These are phyloP conservation scores for Allobates femoralis DNA, from an alignment of 2,797 vertebrate species.

Conservation along the genomic window DNA sequence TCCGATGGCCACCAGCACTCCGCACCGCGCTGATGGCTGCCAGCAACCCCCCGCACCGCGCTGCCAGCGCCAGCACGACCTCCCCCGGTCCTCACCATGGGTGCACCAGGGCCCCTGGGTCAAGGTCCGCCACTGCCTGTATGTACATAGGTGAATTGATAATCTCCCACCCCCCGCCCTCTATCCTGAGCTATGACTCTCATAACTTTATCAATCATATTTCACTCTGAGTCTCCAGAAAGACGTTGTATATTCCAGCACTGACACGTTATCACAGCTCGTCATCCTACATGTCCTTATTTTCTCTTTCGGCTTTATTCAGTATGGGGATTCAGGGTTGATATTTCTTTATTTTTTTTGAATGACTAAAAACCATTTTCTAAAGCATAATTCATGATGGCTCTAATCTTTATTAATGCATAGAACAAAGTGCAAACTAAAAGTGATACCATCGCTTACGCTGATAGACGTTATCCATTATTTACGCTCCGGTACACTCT, in stretches of 20 bases:
- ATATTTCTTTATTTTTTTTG: neutral
- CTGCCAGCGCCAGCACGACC: too few species aligned
- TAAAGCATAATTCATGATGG: slow-evolving; percentile 37
- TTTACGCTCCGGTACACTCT: slow-evolving; percentile 37
- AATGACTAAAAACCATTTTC: slow-evolving; percentile 46
- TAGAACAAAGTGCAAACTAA: slow-evolving; percentile 54
- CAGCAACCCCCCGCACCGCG: too few species aligned
- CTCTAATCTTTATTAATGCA: slow-evolving; percentile 55
- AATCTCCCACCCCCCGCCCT: neutral
- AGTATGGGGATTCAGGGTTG: neutral
- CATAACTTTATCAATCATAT: neutral
- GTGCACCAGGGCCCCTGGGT: too few species aligned
- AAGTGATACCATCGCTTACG: slow-evolving; percentile 49
- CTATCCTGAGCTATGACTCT: neutral
- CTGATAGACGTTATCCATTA: slow-evolving; percentile 51
- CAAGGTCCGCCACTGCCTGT: too few species aligned
- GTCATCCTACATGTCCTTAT: neutral
- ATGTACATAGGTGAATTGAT: neutral
- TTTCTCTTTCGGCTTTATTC: neutral
- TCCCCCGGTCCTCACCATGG: too few species aligned
- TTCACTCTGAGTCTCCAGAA: neutral
- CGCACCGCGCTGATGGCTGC: too few species aligned
- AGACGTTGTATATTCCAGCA: neutral
- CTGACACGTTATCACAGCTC: neutral
- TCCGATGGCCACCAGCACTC: too few species aligned